Evolutionary conservation across 64 coral and sea anemone genomes (phyloP).

Genomic region (Orbicella faveolata): DNA sequence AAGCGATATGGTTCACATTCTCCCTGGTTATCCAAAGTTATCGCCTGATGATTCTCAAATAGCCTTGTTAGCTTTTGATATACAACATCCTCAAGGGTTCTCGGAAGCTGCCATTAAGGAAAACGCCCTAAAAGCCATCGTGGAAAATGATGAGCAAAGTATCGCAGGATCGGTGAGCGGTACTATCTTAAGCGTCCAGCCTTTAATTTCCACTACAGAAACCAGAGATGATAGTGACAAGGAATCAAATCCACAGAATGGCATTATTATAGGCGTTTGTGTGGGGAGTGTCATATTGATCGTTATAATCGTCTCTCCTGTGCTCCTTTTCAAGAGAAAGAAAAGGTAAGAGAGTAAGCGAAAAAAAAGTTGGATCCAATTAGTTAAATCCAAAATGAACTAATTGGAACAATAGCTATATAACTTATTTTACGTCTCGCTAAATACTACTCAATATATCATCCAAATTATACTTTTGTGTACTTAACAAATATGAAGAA

Average conservation of each 20-base stretch:
- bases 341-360: background rate
- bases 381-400: no score
- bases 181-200: background rate
- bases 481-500: no score
- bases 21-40: conserved; percentile 16
- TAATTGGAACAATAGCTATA: background rate
- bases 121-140: background rate
- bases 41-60: background rate
- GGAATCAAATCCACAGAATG: background rate
- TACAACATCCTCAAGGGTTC: background rate
- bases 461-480: no score
- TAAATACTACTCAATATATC: no score
- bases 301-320: background rate
- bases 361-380: no score
- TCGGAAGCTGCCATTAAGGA: background rate
- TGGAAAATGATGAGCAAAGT: background rate
- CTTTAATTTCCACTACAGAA: background rate
- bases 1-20: conserved; percentile 9
- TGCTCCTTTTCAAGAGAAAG: background rate
- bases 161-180: background rate
- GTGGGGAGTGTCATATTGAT: background rate
- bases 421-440: no score
- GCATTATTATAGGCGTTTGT: background rate
- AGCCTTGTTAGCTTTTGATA: background rate
- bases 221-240: background rate